Evolutionary conservation across 1,140 invertebrate genomes (phyloP).

Genomic region (Ips nitidus): DNA sequence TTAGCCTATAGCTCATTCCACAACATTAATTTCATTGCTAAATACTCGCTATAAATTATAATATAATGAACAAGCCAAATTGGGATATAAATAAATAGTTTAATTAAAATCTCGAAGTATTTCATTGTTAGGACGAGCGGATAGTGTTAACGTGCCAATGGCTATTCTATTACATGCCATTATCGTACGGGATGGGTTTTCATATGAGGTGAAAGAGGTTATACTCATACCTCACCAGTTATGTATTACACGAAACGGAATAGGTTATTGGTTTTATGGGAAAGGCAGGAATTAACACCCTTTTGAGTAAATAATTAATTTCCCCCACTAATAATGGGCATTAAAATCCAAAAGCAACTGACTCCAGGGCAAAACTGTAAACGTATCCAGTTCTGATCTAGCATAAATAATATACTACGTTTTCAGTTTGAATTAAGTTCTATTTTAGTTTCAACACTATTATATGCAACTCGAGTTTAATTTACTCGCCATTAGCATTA

Average conservation of each 20-base stretch:
- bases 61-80: slow-evolving; percentile 52
- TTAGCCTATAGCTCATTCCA: slow-evolving; percentile 53
- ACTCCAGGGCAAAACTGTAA: too few species aligned
- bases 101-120: slow-evolving; percentile 45
- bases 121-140: slow-evolving; percentile 19
- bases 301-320: too few species aligned
- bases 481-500: too few species aligned
- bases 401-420: too few species aligned
- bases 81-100: slow-evolving; percentile 50
- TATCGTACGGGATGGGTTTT: slow-evolving; percentile 1
- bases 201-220: slow-evolving; percentile 8
- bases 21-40: slow-evolving; percentile 54
- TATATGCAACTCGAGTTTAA: too few species aligned
- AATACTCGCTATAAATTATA: slow-evolving; percentile 53
- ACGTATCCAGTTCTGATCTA: too few species aligned
- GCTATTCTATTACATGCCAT: slow-evolving; percentile 14
- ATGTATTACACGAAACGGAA: background rate
- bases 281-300: too few species aligned
- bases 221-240: slow-evolving; percentile 13
- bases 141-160: slow-evolving; percentile 27
- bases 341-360: too few species aligned
- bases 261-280: too few species aligned
- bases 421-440: too few species aligned
- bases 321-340: too few species aligned
- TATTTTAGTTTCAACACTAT: too few species aligned